Base-by-base conservation (phyloP, 53 echinoderm and acorn worm species). In the Paracentrotus lividus region DNA sequence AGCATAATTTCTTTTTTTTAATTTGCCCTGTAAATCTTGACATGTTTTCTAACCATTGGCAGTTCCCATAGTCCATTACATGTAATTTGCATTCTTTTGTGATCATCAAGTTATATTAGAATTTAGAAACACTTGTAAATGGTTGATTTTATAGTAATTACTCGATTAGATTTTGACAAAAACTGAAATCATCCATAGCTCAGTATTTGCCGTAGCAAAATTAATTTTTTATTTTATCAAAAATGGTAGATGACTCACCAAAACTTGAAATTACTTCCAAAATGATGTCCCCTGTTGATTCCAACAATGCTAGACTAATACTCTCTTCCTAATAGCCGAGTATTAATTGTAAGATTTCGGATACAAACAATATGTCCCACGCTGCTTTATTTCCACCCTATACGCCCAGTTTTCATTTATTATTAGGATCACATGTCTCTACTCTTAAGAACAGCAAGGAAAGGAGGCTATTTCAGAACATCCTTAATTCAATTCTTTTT, bases 241-340 rank as follows among this genome's bases (percentile, higher is more conserved):
- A 52, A 31, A 72, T 40, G 16, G 36, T 72, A 20, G 4, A 27
- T 81, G 81, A 81, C 81, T 81, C 81, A 47, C 42, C 47, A n/a
- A 10, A 81, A 27, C 49, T 81, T 47, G 8, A 10, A 4, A 47
- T 77, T 57, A 45, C 47, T 2, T 12, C 40, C 72, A n/a, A 47
- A 81, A 81, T 81, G 2, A 27, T 15, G 24, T 45, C 81, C 81
- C 81, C 10, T 47, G 45, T 81, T 47, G 81, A 47, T 45, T 47
- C 81, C 47, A 81, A 81, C 81, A 81, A 81, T 81, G 81, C 81
- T 8, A 81, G 81, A 81, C 81, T 45, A 81, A n/a, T 81, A 44
- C 81, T 47, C 45, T 45, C 47, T 81, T 81, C 81, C 81, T n/a
- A 81, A 4, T 15, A 72, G 81, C 81, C 8, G 47, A 81, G 24